Evolutionary conservation across 2,888 invertebrate species (phyloP).

Genomic region (Conops quadrifasciatus): DNA sequence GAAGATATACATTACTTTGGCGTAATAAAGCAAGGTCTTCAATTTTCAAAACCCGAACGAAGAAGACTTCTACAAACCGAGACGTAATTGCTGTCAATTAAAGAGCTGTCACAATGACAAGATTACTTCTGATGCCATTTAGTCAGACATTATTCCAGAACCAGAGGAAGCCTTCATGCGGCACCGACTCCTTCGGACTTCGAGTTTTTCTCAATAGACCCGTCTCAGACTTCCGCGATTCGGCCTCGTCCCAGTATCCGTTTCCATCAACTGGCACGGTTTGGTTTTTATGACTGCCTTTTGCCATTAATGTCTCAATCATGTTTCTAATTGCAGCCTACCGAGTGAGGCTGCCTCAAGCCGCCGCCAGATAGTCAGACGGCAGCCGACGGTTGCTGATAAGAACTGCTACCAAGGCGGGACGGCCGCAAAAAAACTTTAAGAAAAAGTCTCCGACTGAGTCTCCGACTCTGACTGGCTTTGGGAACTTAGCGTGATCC

Average conservation of each 20-base stretch:
- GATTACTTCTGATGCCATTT: constrained; percentile 11
- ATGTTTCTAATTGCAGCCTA: constrained; percentile 39
- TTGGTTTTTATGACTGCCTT: neutral
- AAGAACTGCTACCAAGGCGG: neutral
- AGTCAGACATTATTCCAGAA: constrained; percentile 5
- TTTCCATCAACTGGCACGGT: neutral
- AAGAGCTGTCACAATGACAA: constrained; percentile 11
- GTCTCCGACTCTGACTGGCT: neutral
- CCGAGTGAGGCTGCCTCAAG: constrained; percentile 18
- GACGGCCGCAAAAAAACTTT: neutral
- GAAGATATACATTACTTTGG: too few relatives aligned
- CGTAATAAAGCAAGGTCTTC: too few relatives aligned
- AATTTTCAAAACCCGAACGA: too few relatives aligned
- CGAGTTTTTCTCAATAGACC: neutral
- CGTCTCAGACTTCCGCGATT: neutral
- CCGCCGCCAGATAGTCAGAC: constrained; percentile 35
- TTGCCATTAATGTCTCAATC: constrained; percentile 29
- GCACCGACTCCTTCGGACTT: neutral
- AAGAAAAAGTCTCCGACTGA: neutral
- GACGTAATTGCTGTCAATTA: neutral
- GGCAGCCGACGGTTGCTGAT: constrained; percentile 31
- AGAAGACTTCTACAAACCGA: too few relatives aligned
- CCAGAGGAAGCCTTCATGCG: neutral
- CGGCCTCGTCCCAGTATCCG: neutral
- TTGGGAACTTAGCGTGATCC: constrained; percentile 17